These are phyloP conservation scores for Maconellicoccus hirsutus DNA, from an alignment of 1,140 invertebrate genomes.

Conservation along the genomic window DNA sequence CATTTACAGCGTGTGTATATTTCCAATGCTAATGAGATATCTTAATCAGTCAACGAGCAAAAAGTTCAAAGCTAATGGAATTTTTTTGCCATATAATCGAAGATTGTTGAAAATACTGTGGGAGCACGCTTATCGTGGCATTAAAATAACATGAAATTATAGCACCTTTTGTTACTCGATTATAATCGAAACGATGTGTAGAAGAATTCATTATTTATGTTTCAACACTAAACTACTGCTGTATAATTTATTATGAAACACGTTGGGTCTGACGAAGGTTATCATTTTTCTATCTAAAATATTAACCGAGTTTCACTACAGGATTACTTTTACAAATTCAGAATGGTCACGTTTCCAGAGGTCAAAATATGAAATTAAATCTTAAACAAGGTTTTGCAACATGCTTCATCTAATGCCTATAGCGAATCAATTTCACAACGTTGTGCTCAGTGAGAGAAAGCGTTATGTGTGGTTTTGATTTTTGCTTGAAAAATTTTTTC, in stretches of 20 bases:
- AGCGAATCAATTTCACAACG: background rate
- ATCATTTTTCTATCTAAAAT: slow-evolving; percentile 1
- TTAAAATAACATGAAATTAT: background rate
- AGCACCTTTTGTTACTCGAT: background rate
- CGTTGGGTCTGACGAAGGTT: background rate
- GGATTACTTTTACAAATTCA: background rate
- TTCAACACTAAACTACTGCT: background rate
- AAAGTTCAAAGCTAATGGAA: no score
- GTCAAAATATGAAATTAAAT: background rate
- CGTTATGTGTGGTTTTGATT: no score
- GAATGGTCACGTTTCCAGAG: background rate
- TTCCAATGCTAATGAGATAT: no score
- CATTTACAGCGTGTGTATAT: no score
- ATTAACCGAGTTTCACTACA: background rate
- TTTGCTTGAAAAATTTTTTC: no score
- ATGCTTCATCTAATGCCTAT: background rate
- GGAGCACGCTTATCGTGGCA: background rate
- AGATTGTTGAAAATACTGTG: background rate
- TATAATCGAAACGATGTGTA: background rate
- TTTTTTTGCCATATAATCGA: no score
- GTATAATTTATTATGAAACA: background rate
- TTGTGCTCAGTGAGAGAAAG: no score
- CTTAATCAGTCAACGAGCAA: no score
- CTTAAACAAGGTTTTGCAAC: background rate
- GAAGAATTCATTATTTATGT: background rate